Base-by-base conservation (phyloP, 2,797 vertebrate genomes). In the Enteromius argenteus region DNA sequence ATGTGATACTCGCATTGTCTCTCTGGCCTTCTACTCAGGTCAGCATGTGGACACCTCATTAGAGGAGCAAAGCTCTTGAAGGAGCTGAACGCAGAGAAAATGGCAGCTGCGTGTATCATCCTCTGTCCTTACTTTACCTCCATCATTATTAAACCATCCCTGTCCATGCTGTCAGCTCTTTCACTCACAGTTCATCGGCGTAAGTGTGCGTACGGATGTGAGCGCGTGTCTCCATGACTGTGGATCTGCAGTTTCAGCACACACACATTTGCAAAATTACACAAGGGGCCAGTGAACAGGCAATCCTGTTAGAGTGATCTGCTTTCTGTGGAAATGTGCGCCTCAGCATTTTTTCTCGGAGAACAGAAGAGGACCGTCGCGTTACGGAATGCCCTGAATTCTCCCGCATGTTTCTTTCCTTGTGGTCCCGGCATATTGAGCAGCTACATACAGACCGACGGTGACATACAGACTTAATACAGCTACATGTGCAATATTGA, bases 221-320 rank as follows among this genome's bases (percentile, higher is more conserved):
- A 49, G 19, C 7, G 37, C 3, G 51, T 66, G 46, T 56, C 78
- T 69, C 32, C n/a, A 2, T 4, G 10, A 67, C 23, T 37, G 58
- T 81, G 75, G 56, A 60, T 79, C 42, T 76, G 46, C 78, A 35
- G 76, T 46, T 83, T 85, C 53, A 71, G n/a, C 78, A 76, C 73
- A 81, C 30, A 58, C 64, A 80, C 81, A 84, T 80, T 51, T 75
- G 49, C 79, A 69, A 81, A 68, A 85, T 78, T 87, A 87, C 84
- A 85, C 83, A 86, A 80, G 83, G 78, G 84, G 84, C 85, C 58
- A 77, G 79, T 81, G 84, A 84, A 78, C 81, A 87, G 86, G 81
- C 86, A 85, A 85, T 88, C 80, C 68, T 87, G 83, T 89, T 87
- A 88, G 77, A 87, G 84, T 79, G 84, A 87, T 85, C 86, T 80